Evolutionary conservation across 2,888 invertebrate genomes (phyloP), one percentile per base, ranked within the genome.

Genomic region (Meloe dianella): DNA sequence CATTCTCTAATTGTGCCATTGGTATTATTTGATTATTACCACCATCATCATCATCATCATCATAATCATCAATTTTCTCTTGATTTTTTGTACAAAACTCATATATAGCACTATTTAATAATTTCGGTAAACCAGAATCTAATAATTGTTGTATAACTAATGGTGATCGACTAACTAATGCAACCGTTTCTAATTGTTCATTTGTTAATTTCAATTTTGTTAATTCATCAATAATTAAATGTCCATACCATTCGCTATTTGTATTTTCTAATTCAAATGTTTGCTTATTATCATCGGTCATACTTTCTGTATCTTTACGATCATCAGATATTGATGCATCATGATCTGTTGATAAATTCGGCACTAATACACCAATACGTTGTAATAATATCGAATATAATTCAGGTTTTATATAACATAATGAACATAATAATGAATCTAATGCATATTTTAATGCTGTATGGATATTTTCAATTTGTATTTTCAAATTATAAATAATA

Each of bases 371-470:
- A 60, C 91, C 91, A 82, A 95, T 89, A 80, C 90, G 89, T 78
- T 90, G 89, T 65, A 96, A 83, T 32, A 96, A 81, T 73, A 89
- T 85, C 57, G 89, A 90, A 79, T 95, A 96, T 62, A 93, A 85
- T 70, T 91, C 90, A 0, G 94, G 92, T 73, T 91, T 89, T 32
- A 95, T 92, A 82, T 91, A 93, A 83, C 95, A 96, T 79, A 95
- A 87, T 5, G 95, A 91, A 82, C 96, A 96, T 60, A 96, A 83
- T 63, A 95, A 88, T 77, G 92, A 90, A 83, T 96, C 95, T n/a
- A 96, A 88, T 0, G 95, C 89, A 76, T 91, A 90, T 84, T 96
- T 96, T 61, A 96, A 85, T 1, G 92, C 89, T 63, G 91, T 89
- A 64, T 90, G 88, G 54, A 12, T 22, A 2, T 89, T 88, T 20